Base-by-base conservation (phyloP, 2,888 invertebrate species). In the Ochropleura leucogaster region DNA sequence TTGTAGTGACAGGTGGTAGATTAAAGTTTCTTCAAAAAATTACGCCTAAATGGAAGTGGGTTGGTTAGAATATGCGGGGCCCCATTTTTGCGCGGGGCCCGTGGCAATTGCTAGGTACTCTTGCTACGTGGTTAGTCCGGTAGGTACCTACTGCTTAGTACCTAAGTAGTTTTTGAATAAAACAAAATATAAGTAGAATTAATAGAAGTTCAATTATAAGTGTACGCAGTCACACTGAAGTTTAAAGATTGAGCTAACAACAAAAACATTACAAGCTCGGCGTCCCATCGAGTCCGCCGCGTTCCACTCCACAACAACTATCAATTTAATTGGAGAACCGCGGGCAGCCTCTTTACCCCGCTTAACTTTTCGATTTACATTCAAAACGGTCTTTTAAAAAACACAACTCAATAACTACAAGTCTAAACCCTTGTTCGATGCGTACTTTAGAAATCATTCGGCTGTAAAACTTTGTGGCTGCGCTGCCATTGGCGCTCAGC, bases 321-420 rank as follows among this genome's bases (percentile, higher is more conserved):
- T 95, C 94, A 95, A 95, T 96, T 93, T 96, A 96, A 96, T 96
- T 96, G 96, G 96, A 92, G 92, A 89, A 92, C 94, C 90, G 90
- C 92, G 91, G 93, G 92, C 93, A 92, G 92, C 92, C 95, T 94
- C 95, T 96, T 95, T 94, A 94, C 94, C 92, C 89, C 93, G 94
- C 93, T 93, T 96, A 96, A 96, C 96, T 96, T 96, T 96, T 95
- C 96, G 95, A 96, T 96, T 96, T 96, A 96, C 95, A 96, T 96
- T 96, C 96, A 96, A 96, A 96, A 95, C 95, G 96, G 94, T 91
- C 93, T 95, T 96, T 96, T 95, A 94, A 95, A 95, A 93, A 95
- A 92, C 84, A 91, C 93, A 95, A 96, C 96, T 95, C 94, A 93
- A 96, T 95, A 96, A 94, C 94, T 92, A 92, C 92, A 89, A 90